phyloP scores from a whole-genome alignment of 2,113 vertebrate species.

The Aldabrachelys gigantea region DNA sequence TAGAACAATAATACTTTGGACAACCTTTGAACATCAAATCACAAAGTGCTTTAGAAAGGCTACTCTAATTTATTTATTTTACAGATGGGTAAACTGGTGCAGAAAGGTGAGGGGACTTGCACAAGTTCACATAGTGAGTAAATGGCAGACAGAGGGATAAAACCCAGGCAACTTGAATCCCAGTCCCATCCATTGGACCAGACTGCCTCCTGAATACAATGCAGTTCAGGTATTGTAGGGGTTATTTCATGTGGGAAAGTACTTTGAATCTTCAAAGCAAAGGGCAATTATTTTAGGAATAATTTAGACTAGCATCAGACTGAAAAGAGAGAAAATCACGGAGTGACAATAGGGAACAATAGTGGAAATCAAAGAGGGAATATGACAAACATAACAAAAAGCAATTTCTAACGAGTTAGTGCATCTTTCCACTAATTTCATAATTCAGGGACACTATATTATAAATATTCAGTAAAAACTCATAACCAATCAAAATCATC shows the following conservation, averaged over 20 bases:
- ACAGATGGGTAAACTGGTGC: slow-evolving; percentile 35
- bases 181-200: neutral
- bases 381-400: neutral
- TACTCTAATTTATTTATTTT: slow-evolving; percentile 38
- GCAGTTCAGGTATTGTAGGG: neutral
- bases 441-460: neutral
- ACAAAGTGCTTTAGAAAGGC: slow-evolving; percentile 16
- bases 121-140: slow-evolving; percentile 36
- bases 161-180: slow-evolving; percentile 21
- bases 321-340: neutral
- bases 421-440: neutral
- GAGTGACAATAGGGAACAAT: neutral
- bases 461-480: neutral
- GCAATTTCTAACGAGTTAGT: neutral
- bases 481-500: neutral
- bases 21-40: slow-evolving; percentile 46
- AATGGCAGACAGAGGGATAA: slow-evolving; percentile 39
- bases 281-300: neutral
- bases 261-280: neutral
- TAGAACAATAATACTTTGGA: slow-evolving; percentile 47
- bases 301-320: neutral
- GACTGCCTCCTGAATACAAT: neutral
- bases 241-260: neutral
- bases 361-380: neutral
- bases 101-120: slow-evolving; percentile 40